A percentile compares a stretch with the other conserved stretches of the same genome.
Conservation (phyloP, 1,140 invertebrate genomes). For the Drosophila nikananu region DNA sequence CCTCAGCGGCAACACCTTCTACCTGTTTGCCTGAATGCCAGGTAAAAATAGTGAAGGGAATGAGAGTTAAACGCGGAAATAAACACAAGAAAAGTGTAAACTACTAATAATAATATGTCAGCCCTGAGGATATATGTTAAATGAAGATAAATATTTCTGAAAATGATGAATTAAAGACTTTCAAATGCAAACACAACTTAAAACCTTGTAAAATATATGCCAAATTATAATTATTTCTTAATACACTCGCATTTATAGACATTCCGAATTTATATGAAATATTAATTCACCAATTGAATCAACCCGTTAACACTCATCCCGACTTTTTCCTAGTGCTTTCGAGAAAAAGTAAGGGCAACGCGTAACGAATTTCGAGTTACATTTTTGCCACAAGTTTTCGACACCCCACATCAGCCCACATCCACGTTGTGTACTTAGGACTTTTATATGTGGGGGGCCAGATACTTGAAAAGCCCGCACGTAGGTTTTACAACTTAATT, state of each 20-base stretch:
- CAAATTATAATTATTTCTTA: not conserved
- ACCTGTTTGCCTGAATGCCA: not conserved
- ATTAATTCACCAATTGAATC: not conserved
- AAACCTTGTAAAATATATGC: no score
- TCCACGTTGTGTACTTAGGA: slow-evolving; percentile 70
- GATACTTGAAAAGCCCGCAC: slow-evolving; percentile 50
- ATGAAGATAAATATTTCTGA: not conserved
- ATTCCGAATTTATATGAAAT: not conserved
- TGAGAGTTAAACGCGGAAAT: not conserved
- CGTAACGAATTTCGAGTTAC: slow-evolving; percentile 57
- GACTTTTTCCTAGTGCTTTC: not conserved
- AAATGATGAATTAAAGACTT: not conserved
- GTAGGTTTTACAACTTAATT: slow-evolving; percentile 79
- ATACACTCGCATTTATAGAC: not conserved
- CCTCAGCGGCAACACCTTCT: slow-evolving; percentile 40
- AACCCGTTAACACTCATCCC: no score
- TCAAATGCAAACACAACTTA: not conserved
- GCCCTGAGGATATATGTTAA: not conserved
- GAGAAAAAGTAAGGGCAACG: slow-evolving; percentile 17
- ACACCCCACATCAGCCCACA: not conserved
- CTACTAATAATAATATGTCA: no score
- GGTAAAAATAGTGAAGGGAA: slow-evolving; percentile 7
- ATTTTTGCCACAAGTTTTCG: slow-evolving; percentile 40
- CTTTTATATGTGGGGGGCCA: slow-evolving; percentile 48
- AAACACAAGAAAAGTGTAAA: not conserved